phyloP scores from a whole-genome alignment of 2,113 vertebrate genomes.

The Dasypus novemcinctus region DNA sequence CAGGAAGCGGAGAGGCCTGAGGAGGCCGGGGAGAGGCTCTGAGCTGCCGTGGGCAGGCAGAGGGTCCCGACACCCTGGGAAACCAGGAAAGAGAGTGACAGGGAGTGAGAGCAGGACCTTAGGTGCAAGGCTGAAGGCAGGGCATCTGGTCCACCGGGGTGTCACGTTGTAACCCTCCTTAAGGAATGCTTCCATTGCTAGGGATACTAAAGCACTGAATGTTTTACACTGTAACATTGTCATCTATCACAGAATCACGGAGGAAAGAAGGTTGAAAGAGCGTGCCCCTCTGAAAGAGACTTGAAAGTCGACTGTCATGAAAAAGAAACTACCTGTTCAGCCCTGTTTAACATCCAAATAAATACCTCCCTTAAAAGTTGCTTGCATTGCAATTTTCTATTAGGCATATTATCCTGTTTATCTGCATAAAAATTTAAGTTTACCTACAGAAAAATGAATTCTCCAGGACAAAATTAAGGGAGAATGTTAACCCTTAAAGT shows the following conservation, averaged over 20 bases:
- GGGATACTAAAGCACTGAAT: neutral
- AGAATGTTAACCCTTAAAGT: neutral
- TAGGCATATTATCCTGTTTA: neutral
- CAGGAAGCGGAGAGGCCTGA: neutral
- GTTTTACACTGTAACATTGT: neutral
- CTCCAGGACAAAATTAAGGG: conserved; percentile 17
- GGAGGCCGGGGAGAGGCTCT: neutral
- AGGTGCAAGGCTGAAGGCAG: neutral
- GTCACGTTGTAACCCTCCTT: neutral
- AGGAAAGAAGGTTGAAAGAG: neutral
- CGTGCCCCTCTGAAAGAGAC: neutral
- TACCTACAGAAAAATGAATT: neutral
- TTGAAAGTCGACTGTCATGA: conserved; percentile 33
- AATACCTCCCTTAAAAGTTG: neutral
- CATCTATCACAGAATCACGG: neutral
- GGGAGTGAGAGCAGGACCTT: neutral
- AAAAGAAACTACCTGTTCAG: neutral
- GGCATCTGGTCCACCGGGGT: neutral
- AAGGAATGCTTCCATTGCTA: neutral
- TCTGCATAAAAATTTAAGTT: conserved; percentile 11
- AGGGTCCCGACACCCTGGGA: neutral
- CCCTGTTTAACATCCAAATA: conserved; percentile 7
- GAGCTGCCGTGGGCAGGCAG: neutral
- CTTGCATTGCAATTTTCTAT: neutral
- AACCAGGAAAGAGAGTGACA: neutral